Percentiles rank a stretch among this genome's conserved stretches.
Evolutionary conservation across 2,888 invertebrate genomes (phyloP).

Genomic region (Spodoptera exigua): DNA sequence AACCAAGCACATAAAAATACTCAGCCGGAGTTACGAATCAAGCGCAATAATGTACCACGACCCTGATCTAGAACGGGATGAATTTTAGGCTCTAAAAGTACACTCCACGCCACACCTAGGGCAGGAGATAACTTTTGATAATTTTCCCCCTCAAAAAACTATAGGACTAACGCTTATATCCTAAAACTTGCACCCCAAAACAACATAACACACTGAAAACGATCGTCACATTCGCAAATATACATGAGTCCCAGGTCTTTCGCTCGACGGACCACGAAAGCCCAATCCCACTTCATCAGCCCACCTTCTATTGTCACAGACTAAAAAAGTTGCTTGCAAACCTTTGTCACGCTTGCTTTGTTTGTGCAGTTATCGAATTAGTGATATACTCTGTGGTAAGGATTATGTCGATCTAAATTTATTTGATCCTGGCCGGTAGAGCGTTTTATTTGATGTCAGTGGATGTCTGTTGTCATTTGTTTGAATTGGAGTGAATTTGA

Average conservation of each 20-base stretch:
- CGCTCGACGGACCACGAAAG: conserved; percentile 81
- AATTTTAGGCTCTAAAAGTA: too few relatives aligned
- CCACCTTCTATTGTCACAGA: conserved; percentile 35
- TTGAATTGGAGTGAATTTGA: not conserved
- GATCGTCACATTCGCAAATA: conserved; percentile 78
- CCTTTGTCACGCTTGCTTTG: conserved; percentile 34
- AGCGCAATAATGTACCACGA: too few relatives aligned
- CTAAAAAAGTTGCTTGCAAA: conserved; percentile 54
- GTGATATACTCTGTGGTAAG: conserved; percentile 51
- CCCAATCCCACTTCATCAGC: conserved; percentile 58
- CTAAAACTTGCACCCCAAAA: conserved; percentile 54
- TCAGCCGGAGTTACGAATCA: too few relatives aligned
- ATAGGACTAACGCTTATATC: conserved; percentile 12
- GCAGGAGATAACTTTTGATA: too few relatives aligned
- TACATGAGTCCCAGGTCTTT: conserved; percentile 77
- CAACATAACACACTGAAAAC: conserved; percentile 65
- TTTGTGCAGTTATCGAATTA: conserved; percentile 72
- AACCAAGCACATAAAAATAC: too few relatives aligned
- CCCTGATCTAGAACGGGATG: too few relatives aligned
- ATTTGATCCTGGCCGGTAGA: conserved; percentile 17
- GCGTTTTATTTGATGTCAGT: conserved; percentile 27
- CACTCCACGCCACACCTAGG: too few relatives aligned
- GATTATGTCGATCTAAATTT: conserved; percentile 43
- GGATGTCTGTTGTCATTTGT: conserved; percentile 8
- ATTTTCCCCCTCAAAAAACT: too few relatives aligned